phyloP scores from a whole-genome alignment of 2,797 vertebrate genomes.

The Muscicapa striata region DNA sequence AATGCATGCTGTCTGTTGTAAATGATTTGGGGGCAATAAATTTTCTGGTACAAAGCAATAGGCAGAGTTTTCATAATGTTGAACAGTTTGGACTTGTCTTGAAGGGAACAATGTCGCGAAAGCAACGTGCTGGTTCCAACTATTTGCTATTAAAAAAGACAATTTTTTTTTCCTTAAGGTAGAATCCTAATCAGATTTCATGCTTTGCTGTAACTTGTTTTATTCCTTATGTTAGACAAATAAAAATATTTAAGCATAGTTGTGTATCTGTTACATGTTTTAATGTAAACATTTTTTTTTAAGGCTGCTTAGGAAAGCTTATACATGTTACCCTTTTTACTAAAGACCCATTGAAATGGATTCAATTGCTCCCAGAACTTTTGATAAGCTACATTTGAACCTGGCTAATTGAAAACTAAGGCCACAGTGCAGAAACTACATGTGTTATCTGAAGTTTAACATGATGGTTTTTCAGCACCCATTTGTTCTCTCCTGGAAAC shows the following conservation, averaged over 20 bases:
- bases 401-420: background rate
- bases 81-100: constrained; percentile 91
- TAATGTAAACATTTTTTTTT: constrained; percentile 4
- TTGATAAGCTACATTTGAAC: background rate
- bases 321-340: background rate
- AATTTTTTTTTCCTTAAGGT: constrained; percentile 77
- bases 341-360: background rate
- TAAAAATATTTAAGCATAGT: constrained; percentile 68
- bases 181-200: constrained; percentile 79
- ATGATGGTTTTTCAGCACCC: background rate
- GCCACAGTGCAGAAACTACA: background rate
- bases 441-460: background rate
- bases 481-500: background rate
- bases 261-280: constrained; percentile 45
- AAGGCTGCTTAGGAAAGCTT: constrained; percentile 29
- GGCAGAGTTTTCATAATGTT: constrained; percentile 81
- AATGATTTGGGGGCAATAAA: constrained; percentile 86
- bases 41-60: constrained; percentile 82
- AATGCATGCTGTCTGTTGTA: constrained; percentile 85
- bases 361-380: background rate
- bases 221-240: constrained; percentile 70
- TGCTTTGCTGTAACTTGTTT: constrained; percentile 82
- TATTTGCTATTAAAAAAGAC: constrained; percentile 80
- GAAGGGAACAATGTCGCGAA: constrained; percentile 80
- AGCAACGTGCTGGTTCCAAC: constrained; percentile 75